Evolutionary conservation across 1,140 invertebrate genomes (phyloP), one percentile per base, ranked within the genome.

Genomic region (Drosophila pachea): DNA sequence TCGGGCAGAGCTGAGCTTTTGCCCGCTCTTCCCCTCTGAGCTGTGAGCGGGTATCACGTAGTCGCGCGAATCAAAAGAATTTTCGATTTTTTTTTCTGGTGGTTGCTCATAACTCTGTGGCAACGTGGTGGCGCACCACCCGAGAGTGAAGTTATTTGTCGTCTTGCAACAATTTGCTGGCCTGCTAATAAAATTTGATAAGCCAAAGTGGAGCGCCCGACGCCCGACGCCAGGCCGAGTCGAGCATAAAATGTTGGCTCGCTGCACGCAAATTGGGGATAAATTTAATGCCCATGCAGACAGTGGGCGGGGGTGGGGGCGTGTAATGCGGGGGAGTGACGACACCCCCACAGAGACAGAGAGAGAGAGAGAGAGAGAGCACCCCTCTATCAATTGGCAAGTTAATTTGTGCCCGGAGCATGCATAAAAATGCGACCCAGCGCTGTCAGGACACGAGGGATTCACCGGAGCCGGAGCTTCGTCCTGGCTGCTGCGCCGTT

Each of bases 251-350:
- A 86, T 87, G 78, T 86, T 76, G 64, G 48, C 67, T 50, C 72
- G 67, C 64, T 87, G 87, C 87, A 88, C 87, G 87, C 87, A 88
- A 88, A 87, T 82, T 86, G 87, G 76, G 79, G 79, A 88, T 88
- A 88, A 76, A 88, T 86, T 88, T 70, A 63, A 73, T 77, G 66
- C 61, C 55, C 16, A 50, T 47, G 50, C 47, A 22, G 22, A 22
- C 22, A 22, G 22, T 22, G 22, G 14, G 33, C 42, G 9, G 50
- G 56, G 47, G 52, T 53, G 43, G 9, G 42, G 56, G 52, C 62
- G 50, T 58, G 35, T 78, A 83, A 83, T 83, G 67, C 58, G 67
- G 52, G 58, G 73, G 76, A 22, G 22, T 22, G 22, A 22, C 22
- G 22, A 22, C 22, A 22, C 22, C 22, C 22, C 22, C 22, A 22